Conservation (phyloP, 2,888 invertebrate genomes). For the Heliconius cydno region DNA sequence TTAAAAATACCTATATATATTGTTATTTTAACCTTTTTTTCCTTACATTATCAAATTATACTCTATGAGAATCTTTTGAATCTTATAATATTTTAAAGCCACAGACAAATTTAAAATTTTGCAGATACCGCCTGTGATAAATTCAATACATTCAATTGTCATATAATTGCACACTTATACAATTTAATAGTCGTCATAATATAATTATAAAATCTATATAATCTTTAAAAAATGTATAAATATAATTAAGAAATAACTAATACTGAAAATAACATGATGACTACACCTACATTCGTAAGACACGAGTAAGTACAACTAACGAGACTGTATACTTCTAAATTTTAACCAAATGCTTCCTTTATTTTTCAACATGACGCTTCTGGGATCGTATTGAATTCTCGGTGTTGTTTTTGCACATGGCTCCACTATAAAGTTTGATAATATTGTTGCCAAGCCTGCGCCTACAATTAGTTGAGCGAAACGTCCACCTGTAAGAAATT, state of each 20-base stretch:
- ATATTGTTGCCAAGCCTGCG: conserved; percentile 66
- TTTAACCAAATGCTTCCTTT: conserved; percentile 76
- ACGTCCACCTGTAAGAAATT: conserved; percentile 69
- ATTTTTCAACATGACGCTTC: conserved; percentile 78
- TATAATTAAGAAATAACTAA: conserved; percentile 13
- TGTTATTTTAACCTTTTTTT: not conserved
- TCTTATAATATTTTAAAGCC: conserved; percentile 1
- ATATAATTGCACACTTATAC: not conserved
- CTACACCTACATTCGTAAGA: not conserved
- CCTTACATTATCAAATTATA: not conserved
- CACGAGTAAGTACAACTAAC: not conserved
- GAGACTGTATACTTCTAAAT: conserved; percentile 55
- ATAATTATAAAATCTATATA: too few species aligned
- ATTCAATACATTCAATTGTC: not conserved
- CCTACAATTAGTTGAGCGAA: conserved; percentile 72
- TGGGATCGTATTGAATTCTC: conserved; percentile 70
- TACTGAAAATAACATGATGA: conserved; percentile 19
- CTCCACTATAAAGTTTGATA: conserved; percentile 65
- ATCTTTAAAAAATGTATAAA: not conserved
- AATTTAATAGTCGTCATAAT: not conserved
- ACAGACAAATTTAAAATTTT: not conserved
- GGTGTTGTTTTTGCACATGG: conserved; percentile 71
- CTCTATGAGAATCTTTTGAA: conserved; percentile 19
- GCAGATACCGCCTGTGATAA: not conserved
- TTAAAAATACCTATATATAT: not conserved